These are phyloP conservation scores for Maniola hyperantus DNA, from an alignment of 2,888 invertebrate species.

Conservation along the genomic window DNA sequence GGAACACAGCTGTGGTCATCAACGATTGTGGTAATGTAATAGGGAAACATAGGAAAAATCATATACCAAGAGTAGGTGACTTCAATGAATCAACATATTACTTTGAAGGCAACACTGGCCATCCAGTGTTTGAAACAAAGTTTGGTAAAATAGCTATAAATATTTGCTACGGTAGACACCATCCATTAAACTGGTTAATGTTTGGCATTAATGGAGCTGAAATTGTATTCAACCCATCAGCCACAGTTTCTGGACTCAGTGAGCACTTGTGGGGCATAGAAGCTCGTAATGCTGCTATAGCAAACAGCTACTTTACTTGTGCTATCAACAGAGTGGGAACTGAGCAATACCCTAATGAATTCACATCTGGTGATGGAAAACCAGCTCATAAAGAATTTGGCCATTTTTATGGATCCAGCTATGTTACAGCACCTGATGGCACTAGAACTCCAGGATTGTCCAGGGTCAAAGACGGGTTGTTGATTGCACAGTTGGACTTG, in stretches of 20 bases:
- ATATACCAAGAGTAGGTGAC: slow-evolving; percentile 98
- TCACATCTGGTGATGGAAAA: slow-evolving; percentile 84
- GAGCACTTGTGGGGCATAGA: slow-evolving; percentile 98
- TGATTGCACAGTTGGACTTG: slow-evolving; percentile 95
- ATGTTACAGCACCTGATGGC: slow-evolving; percentile 97
- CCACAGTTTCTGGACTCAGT: slow-evolving; percentile 91
- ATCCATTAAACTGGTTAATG: slow-evolving; percentile 99
- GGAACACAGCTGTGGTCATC: slow-evolving; percentile 98
- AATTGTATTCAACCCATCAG: slow-evolving; percentile 99
- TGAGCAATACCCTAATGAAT: slow-evolving; percentile 87
- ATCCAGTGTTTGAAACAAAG: slow-evolving; percentile 95
- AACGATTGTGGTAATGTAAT: slow-evolving; percentile 92
- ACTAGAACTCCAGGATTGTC: slow-evolving; percentile 93
- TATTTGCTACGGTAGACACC: slow-evolving; percentile 99
- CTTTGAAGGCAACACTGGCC: slow-evolving; percentile 97
- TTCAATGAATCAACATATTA: slow-evolving; percentile 99
- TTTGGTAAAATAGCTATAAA: slow-evolving; percentile 96
- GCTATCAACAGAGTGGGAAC: slow-evolving; percentile 97
- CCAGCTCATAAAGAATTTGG: slow-evolving; percentile 95
- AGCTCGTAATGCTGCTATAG: slow-evolving; percentile 97
- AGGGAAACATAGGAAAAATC: slow-evolving; percentile 98
- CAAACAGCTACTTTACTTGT: slow-evolving; percentile 97
- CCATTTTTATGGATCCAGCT: slow-evolving; percentile 98
- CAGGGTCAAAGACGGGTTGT: slow-evolving; percentile 90
- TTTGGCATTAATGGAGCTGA: slow-evolving; percentile 99